phyloP scores from a whole-genome alignment of 2,888 invertebrate genomes.

The Agonum fuliginosum region DNA sequence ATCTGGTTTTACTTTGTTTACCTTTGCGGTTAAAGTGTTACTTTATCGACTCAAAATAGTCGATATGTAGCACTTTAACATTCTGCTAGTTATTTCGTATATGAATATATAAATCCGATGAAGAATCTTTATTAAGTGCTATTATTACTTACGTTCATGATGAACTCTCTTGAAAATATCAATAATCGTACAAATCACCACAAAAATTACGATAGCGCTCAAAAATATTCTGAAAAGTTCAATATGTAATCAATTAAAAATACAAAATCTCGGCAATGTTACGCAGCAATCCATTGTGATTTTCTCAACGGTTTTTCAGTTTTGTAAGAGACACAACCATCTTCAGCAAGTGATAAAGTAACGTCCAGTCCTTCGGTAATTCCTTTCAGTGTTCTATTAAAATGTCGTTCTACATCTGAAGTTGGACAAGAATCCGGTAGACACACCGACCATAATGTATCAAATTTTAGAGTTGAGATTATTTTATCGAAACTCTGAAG shows the following conservation, averaged over 20 bases:
- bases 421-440: conserved; percentile 71
- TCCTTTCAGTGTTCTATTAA: conserved; percentile 66
- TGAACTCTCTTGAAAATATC: conserved; percentile 37
- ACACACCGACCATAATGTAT: conserved; percentile 70
- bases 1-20: too few relatives aligned
- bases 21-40: too few relatives aligned
- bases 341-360: conserved; percentile 65
- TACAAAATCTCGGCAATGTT: conserved; percentile 25
- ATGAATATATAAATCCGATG: too few relatives aligned
- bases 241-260: conserved; percentile 17
- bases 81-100: too few relatives aligned
- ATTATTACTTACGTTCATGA: conserved; percentile 39
- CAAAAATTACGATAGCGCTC: conserved; percentile 54
- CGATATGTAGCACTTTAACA: too few relatives aligned
- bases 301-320: conserved; percentile 65
- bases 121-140: too few relatives aligned
- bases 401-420: conserved; percentile 68
- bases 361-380: conserved; percentile 67
- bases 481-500: conserved; percentile 66
- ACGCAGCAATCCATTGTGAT: conserved; percentile 67
- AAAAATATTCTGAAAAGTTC: conserved; percentile 62
- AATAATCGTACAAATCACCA: conserved; percentile 45
- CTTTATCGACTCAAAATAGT: too few relatives aligned
- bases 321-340: conserved; percentile 66
- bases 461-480: conserved; percentile 64